A percentile compares a stretch with the other conserved stretches of the same genome.
Conservation (phyloP, 2,113 vertebrate species). For the Hypomesus transpacificus region DNA sequence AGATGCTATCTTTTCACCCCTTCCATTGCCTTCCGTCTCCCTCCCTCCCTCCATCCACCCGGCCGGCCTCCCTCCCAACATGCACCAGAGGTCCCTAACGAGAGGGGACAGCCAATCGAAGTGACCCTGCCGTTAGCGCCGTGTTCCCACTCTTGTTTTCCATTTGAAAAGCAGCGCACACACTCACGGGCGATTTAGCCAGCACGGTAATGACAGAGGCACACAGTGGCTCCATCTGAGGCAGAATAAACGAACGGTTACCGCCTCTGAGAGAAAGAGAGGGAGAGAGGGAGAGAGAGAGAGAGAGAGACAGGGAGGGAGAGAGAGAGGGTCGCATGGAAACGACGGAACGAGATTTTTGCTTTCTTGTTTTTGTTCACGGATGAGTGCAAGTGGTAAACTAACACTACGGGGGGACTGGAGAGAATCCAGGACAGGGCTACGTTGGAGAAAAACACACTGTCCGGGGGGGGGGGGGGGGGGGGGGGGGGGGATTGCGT, state of each 20-base stretch:
- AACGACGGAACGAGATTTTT: neutral
- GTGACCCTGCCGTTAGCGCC: slow-evolving; percentile 45
- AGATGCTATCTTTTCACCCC: slow-evolving; percentile 14
- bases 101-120: slow-evolving; percentile 64
- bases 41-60: neutral
- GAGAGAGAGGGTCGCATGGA: no score
- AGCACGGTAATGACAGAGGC: slow-evolving; percentile 37
- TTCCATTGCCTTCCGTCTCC: neutral
- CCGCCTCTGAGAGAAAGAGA: slow-evolving; percentile 8
- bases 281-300: no score
- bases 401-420: neutral
- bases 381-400: neutral
- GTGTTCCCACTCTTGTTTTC: slow-evolving; percentile 31
- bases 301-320: no score
- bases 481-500: no score
- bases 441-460: no score
- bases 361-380: neutral
- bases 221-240: slow-evolving; percentile 34
- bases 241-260: slow-evolving; percentile 35
- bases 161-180: slow-evolving; percentile 47
- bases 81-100: slow-evolving; percentile 51
- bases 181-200: slow-evolving; percentile 46
- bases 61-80: slow-evolving; percentile 29
- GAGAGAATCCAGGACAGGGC: neutral
- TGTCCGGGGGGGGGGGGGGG: no score